phyloP scores from a whole-genome alignment of 2,888 invertebrate genomes.

The Bedellia somnulentella region DNA sequence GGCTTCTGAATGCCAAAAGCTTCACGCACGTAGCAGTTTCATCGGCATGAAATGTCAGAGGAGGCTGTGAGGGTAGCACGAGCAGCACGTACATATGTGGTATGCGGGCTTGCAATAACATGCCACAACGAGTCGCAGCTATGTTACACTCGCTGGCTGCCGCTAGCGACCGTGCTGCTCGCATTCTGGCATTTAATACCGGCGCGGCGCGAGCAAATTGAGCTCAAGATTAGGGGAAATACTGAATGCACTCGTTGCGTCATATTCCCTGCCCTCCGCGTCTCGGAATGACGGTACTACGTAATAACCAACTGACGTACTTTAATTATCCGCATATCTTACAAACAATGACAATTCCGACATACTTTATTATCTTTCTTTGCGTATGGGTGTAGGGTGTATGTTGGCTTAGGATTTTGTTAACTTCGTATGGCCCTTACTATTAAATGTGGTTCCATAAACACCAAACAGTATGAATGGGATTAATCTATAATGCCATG shows the following conservation, averaged over 20 bases:
- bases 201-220: constrained; percentile 7
- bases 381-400: too few species aligned
- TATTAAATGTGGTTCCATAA: too few species aligned
- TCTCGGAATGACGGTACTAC: constrained; percentile 23
- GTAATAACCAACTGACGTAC: constrained; percentile 14
- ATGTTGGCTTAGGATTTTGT: too few species aligned
- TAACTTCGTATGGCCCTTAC: too few species aligned
- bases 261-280: constrained; percentile 11
- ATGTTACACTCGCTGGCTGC: constrained; percentile 48
- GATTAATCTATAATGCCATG: too few species aligned
- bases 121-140: constrained; percentile 53
- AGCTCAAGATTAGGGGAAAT: constrained; percentile 5
- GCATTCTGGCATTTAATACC: constrained; percentile 44
- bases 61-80: neutral
- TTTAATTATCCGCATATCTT: constrained; percentile 18
- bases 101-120: constrained; percentile 60
- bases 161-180: constrained; percentile 43
- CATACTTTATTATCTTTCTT: too few species aligned
- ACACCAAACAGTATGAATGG: too few species aligned
- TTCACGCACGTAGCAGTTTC: constrained; percentile 33
- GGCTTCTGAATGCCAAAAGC: constrained; percentile 3
- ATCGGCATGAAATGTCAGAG: constrained; percentile 55
- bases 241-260: constrained; percentile 20
- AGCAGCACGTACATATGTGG: constrained; percentile 19
- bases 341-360: too few species aligned